Evolutionary conservation across 2,888 invertebrate genomes (phyloP), one percentile per base, ranked within the genome.

Genomic region (Steinernema carpocapsae): DNA sequence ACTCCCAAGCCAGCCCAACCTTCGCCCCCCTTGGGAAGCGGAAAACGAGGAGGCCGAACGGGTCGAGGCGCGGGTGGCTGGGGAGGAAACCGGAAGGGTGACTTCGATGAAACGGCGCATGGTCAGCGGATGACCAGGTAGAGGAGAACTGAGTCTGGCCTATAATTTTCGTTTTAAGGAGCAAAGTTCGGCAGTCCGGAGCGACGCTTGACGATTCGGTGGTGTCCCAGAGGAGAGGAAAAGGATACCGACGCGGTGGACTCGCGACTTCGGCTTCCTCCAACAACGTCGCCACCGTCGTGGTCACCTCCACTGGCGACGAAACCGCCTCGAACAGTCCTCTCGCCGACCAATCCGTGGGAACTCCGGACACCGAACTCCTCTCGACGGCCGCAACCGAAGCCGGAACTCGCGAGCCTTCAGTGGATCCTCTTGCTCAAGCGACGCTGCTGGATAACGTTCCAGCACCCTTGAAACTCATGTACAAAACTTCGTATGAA

Each of bases 111-210:
- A 12, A 29, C 64, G 6, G 29, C 64, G 17, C 64, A 64, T 29
- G 64, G 64, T 14, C 64, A 64, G 64, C 64, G 64, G 12, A 64
- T 64, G 64, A 64, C 64, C 3, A 26, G 64, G 64, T 64, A 29
- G 2, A 14, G 17, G 48, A 4, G 29, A 19, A 19, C 56, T 56
- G 56, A 26, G 3, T 48, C 4, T 48, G 14, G 48, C 48, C 48
- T 43, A 43, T 7, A 43, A 43, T 43, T 7, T 43, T 43, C 14
- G n/a, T n/a, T 48, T 64, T 32, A 26, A 64, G 64, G 26, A 64
- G 64, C 37, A 64, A 64, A 64, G 64, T 64, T 12, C 64, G 64
- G 29, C 64, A 64, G 64, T 64, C 64, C 26, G 64, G 64, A 14
- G 64, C 64, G 17, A 29, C 29, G 29, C 64, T 64, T 2, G 64